Evolutionary conservation across 2,797 vertebrate species (phyloP), one percentile per base, ranked within the genome.

Genomic region (Melanogrammus aeglefinus): DNA sequence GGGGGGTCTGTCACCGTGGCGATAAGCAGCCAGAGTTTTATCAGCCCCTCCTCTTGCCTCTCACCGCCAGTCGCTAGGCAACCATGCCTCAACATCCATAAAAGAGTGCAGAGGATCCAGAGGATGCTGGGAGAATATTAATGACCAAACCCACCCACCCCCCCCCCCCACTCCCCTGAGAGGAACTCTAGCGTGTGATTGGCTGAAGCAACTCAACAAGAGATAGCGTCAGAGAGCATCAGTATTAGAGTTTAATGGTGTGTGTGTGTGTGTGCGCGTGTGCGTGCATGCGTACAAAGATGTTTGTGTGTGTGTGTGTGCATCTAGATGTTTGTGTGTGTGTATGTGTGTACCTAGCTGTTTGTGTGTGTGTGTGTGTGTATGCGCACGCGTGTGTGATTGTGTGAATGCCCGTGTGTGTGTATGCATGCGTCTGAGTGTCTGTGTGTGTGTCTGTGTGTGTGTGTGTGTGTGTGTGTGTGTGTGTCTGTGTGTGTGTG

Each of bases 11-110:
- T 66, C 57, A 66, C 57, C 57, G 57, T 66, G n/a, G 57, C 57
- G 57, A 66, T 66, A 66, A 66, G 57, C 57, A 66, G 57, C 57
- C 57, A 27, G 57, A 92, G 88, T 93, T 94, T 95, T 96, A 95
- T 96, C 94, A 91, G 87, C 86, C 87, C 91, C 93, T 88, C 84
- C 93, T 92, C 91, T 91, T 80, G 87, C 91, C 93, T 94, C 89
- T 90, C 93, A 95, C 92, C 90, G 94, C 93, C 91, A 89, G 96
- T 97, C 96, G 95, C 96, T 94, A 95, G 93, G 96, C 95, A 96
- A 97, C 96, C 86, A 87, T 86, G 88, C 88, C 85, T 83, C 84
- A 73, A 35, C 31, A 38, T n/a, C 72, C 72, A 66, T 14, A 66
- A n/a, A 66, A 27, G n/a, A 66, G 57, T 57, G 21, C 51, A 57